These are phyloP conservation scores for Tenthredo notha DNA, from an alignment of 2,888 invertebrate species.

Conservation along the genomic window DNA sequence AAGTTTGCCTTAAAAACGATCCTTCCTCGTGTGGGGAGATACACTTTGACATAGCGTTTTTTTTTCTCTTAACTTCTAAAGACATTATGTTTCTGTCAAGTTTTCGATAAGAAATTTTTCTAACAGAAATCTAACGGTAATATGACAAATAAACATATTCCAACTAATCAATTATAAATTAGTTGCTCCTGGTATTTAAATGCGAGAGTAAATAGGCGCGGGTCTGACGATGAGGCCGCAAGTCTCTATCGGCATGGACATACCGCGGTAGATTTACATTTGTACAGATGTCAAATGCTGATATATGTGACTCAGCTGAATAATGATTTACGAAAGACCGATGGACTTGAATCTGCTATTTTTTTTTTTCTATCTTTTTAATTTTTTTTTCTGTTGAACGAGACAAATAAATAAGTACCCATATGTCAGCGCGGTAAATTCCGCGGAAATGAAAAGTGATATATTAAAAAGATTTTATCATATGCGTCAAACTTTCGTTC, in stretches of 20 bases:
- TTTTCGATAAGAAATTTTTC: background rate
- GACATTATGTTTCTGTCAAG: background rate
- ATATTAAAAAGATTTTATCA: background rate
- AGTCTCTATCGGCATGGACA: background rate
- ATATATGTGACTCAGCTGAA: constrained; percentile 8
- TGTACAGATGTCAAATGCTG: background rate
- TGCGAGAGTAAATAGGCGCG: background rate
- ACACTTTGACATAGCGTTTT: background rate
- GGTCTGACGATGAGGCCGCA: background rate
- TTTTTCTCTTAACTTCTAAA: background rate
- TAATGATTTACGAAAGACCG: constrained; percentile 16
- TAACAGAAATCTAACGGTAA: background rate
- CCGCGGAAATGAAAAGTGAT: background rate
- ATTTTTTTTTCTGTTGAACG: background rate
- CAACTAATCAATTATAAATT: background rate
- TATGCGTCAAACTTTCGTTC: background rate
- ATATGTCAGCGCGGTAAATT: background rate
- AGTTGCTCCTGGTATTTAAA: background rate
- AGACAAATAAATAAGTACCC: background rate
- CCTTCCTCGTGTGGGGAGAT: background rate
- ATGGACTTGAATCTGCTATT: background rate
- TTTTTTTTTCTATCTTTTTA: background rate
- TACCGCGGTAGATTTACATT: background rate
- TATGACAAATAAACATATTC: background rate
- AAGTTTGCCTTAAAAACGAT: background rate